Evolutionary conservation across 1,140 invertebrate genomes (phyloP), one percentile per base, ranked within the genome.

Genomic region (Drosophila kepulauana): DNA sequence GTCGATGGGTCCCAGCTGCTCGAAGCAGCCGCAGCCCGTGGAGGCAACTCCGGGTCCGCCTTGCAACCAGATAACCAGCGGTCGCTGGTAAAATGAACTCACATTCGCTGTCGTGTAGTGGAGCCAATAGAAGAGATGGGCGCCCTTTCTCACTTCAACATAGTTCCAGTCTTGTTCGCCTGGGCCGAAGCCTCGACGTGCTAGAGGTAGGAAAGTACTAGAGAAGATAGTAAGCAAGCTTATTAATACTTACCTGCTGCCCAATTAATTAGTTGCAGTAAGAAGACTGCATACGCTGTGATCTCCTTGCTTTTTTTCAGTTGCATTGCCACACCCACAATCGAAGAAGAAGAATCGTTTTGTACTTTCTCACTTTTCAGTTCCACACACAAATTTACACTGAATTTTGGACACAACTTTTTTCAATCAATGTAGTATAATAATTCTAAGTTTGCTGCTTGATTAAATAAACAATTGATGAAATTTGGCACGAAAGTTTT

Each of bases 101-200:
- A 95, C 94, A 91, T 94, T 90, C 1, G 95, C 95, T 0, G 94
- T 95, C 0, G 96, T 95, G 75, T 96, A 96, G 88, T 96, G 96
- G 7, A 97, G 90, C 96, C 97, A 97, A 94, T 96, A 97, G 89
- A 97, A 97, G 94, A 97, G 96, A 59, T 97, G n/a, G n/a, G n/a
- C n/a, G n/a, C 95, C 94, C 5, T 94, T 91, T 2, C 96, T 94
- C 0, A 97, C 96, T 43, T 94, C 94, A 2, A 94, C 94, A 79
- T 94, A 95, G 35, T 94, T 95, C 95, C 95, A 96, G 78, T 96
- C 95, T 92, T 96, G 95, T 46, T 95, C 94, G 0, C 3, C 20
- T 25, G 20, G 20, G 20, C 20, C 20, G 3, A 25, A 25, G 20
- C 20, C 20, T 25, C 20, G 20, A 25, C 20, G 3, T 25, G 20